A percentile compares a stretch with the other conserved stretches of the same genome.
These are phyloP conservation scores for Dendrolimus kikuchii DNA, from an alignment of 1,140 invertebrate genomes.

Conservation along the genomic window DNA sequence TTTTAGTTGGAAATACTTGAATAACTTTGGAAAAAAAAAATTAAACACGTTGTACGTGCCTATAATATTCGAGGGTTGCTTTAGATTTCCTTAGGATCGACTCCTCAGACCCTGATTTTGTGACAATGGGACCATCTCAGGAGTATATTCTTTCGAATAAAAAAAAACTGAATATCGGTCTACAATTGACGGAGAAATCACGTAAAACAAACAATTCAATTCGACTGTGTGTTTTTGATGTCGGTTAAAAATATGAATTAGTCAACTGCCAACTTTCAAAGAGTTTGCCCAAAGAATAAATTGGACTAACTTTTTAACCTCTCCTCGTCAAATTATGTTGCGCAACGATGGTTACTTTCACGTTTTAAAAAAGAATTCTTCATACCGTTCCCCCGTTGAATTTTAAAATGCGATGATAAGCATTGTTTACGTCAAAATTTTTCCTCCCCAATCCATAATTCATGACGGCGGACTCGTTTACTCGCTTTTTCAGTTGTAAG, in stretches of 20 bases:
- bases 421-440: conserved; percentile 4
- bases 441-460: not conserved
- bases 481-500: not conserved
- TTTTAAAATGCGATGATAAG: conserved; percentile 17
- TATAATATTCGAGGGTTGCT: too few relatives aligned
- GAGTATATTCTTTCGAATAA: too few relatives aligned
- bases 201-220: too few relatives aligned
- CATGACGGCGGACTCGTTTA: conserved; percentile 1
- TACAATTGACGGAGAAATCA: too few relatives aligned
- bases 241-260: not conserved
- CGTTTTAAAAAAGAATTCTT: conserved; percentile 10
- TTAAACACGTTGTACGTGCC: too few relatives aligned
- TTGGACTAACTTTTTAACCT: conserved; percentile 24
- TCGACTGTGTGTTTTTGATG: too few relatives aligned
- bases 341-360: conserved; percentile 10
- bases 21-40: too few relatives aligned
- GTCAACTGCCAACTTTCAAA: conserved; percentile 4
- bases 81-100: too few relatives aligned
- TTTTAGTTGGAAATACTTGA: too few relatives aligned
- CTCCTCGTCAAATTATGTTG: conserved; percentile 19
- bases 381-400: conserved; percentile 11
- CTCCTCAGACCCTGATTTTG: too few relatives aligned
- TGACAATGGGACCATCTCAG: too few relatives aligned
- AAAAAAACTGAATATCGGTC: too few relatives aligned
- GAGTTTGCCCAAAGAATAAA: conserved; percentile 16